phyloP scores from a whole-genome alignment of 2,888 invertebrate genomes.

The Dolichopus griseipennis region DNA sequence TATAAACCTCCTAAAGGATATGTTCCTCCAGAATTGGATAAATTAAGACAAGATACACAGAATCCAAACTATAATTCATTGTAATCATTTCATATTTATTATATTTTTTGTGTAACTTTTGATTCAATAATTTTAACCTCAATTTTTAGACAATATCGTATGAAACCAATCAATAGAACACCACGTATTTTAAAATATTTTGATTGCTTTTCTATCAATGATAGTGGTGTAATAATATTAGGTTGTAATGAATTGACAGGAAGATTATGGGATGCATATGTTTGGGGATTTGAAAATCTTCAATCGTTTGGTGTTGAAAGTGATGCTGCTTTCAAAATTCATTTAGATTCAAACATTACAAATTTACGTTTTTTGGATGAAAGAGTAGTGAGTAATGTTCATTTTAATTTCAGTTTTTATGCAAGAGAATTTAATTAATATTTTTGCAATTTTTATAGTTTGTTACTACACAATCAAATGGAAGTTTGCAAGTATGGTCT shows the following conservation, averaged over 20 bases:
- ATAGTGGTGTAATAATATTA: slow-evolving; percentile 26
- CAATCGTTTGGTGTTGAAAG: slow-evolving; percentile 23
- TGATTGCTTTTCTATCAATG: slow-evolving; percentile 34
- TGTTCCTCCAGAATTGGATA: not conserved
- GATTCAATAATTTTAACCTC: slow-evolving; percentile 34
- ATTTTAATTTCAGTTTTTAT: not conserved
- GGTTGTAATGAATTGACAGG: slow-evolving; percentile 36
- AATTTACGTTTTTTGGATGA: slow-evolving; percentile 32
- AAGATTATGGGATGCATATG: slow-evolving; percentile 34
- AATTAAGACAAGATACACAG: not conserved
- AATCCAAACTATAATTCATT: not conserved
- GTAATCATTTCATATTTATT: not conserved
- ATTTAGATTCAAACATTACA: slow-evolving; percentile 32
- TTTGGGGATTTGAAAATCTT: slow-evolving; percentile 35
- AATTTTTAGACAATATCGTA: slow-evolving; percentile 39
- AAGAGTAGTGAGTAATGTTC: slow-evolving; percentile 30
- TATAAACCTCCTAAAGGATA: not conserved
- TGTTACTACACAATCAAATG: slow-evolving; percentile 16
- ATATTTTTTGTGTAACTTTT: not conserved
- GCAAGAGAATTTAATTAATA: not conserved
- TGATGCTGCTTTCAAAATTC: slow-evolving; percentile 31
- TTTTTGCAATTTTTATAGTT: slow-evolving; percentile 13
- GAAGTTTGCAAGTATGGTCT: slow-evolving; percentile 38
- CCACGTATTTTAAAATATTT: slow-evolving; percentile 34
- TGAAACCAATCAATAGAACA: slow-evolving; percentile 31